Conservation (phyloP, 2,888 invertebrate species). For the Venusia cambrica region DNA sequence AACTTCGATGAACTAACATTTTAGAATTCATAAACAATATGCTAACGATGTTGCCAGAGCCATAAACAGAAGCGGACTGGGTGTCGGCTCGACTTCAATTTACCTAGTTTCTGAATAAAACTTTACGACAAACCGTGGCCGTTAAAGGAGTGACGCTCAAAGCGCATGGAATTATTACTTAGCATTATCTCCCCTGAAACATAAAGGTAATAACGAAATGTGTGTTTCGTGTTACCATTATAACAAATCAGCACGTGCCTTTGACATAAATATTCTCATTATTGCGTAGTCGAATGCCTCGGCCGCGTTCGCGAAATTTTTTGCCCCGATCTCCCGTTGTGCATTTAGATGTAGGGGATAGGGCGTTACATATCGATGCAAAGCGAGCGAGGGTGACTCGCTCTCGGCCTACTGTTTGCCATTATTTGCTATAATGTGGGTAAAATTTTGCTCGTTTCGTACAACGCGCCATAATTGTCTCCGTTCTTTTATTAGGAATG, state of each 20-base stretch:
- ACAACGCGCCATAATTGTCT: constrained; percentile 70
- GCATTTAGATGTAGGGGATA: constrained; percentile 74
- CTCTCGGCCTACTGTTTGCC: constrained; percentile 69
- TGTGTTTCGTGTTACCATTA: constrained; percentile 70
- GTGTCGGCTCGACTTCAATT: constrained; percentile 42
- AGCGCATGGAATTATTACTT: constrained; percentile 20
- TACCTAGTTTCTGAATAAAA: constrained; percentile 42
- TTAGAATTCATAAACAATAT: constrained; percentile 59
- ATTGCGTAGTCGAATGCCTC: constrained; percentile 58
- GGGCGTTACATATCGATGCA: constrained; percentile 71
- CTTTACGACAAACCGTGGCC: constrained; percentile 31
- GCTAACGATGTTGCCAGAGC: constrained; percentile 46
- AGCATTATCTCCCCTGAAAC: constrained; percentile 37
- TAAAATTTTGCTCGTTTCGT: constrained; percentile 75
- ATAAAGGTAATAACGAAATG: constrained; percentile 63
- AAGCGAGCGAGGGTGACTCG: constrained; percentile 59
- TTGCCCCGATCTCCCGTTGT: constrained; percentile 67
- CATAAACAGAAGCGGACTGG: constrained; percentile 48
- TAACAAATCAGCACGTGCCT: constrained; percentile 72
- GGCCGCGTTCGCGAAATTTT: constrained; percentile 53
- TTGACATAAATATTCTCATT: constrained; percentile 76
- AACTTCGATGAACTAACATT: constrained; percentile 39
- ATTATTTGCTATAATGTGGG: constrained; percentile 79
- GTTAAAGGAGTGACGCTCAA: constrained; percentile 19
- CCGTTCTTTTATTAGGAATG: constrained; percentile 62